Conservation (phyloP, 2,113 vertebrate genomes). For the Xenopus borealis region DNA sequence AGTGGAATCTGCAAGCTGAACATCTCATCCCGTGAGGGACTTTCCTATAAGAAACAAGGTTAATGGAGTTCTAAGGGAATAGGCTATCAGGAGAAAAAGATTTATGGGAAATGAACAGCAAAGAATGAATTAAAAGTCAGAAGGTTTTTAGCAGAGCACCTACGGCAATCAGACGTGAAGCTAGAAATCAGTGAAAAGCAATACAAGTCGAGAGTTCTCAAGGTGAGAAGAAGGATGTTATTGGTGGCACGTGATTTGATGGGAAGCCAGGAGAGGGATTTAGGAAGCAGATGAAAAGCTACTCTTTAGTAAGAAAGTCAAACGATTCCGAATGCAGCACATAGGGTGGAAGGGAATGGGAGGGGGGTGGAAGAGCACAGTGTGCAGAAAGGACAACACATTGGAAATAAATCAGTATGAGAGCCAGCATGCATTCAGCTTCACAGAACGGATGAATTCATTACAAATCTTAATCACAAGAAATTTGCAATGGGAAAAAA, state of each 20-base stretch:
- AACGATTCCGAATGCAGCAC: slow-evolving; percentile 10
- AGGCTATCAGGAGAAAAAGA: not conserved
- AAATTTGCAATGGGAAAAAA: too few species aligned
- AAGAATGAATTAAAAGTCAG: slow-evolving; percentile 1
- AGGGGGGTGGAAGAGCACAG: not conserved
- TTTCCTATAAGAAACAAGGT: not conserved
- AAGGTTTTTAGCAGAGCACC: not conserved
- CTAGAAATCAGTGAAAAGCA: slow-evolving; percentile 2
- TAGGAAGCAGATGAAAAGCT: not conserved
- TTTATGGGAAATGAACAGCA: not conserved
- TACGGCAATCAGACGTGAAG: not conserved
- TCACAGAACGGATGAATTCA: not conserved
- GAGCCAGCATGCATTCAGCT: not conserved
- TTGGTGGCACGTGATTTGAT: not conserved
- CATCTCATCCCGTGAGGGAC: not conserved
- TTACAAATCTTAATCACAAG: slow-evolving; percentile 19
- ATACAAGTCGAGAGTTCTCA: slow-evolving; percentile 3
- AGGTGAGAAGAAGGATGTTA: slow-evolving; percentile 2
- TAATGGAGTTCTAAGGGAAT: slow-evolving; percentile 1
- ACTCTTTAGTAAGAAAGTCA: not conserved
- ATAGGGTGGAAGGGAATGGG: slow-evolving; percentile 4
- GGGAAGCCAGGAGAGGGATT: slow-evolving; percentile 3
- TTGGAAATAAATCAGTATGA: slow-evolving; percentile 10
- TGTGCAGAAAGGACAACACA: not conserved
- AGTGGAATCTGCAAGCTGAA: not conserved